phyloP scores from a whole-genome alignment of 2,888 invertebrate species.

The Adineta ricciae region DNA sequence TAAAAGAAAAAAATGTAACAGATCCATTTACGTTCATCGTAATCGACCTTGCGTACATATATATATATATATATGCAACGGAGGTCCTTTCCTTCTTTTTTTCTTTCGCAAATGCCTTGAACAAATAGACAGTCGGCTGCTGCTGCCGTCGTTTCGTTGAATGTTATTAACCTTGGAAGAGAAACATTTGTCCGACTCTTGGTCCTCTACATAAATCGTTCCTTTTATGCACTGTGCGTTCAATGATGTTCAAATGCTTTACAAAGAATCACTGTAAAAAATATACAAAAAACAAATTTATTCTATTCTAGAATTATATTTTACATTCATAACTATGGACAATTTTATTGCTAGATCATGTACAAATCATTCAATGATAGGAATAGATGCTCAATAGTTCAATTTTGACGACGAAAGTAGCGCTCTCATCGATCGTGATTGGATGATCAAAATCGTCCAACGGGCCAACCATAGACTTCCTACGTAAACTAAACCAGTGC shows the following conservation, averaged over 20 bases:
- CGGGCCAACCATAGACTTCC: not conserved
- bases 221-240: not conserved
- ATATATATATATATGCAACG: not conserved
- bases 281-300: not conserved
- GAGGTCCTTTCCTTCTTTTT: not conserved
- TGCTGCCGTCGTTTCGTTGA: not conserved
- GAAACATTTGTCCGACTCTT: conserved; percentile 9
- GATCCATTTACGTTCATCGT: not conserved
- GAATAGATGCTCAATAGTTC: not conserved
- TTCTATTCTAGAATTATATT: not conserved
- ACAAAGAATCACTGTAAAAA: not conserved
- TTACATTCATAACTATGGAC: not conserved
- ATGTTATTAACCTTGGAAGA: conserved; percentile 7
- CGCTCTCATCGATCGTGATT: not conserved
- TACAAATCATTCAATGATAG: not conserved
- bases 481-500: not conserved
- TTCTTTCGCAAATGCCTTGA: not conserved
- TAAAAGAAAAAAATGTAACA: not conserved
- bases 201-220: conserved; percentile 12
- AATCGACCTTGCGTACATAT: not conserved
- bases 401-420: not conserved
- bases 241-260: not conserved
- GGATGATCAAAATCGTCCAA: not conserved
- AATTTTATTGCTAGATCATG: not conserved
- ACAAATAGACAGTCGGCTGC: not conserved